Conservation (phyloP, 2,113 vertebrate species). For the Scytalopus superciliaris region DNA sequence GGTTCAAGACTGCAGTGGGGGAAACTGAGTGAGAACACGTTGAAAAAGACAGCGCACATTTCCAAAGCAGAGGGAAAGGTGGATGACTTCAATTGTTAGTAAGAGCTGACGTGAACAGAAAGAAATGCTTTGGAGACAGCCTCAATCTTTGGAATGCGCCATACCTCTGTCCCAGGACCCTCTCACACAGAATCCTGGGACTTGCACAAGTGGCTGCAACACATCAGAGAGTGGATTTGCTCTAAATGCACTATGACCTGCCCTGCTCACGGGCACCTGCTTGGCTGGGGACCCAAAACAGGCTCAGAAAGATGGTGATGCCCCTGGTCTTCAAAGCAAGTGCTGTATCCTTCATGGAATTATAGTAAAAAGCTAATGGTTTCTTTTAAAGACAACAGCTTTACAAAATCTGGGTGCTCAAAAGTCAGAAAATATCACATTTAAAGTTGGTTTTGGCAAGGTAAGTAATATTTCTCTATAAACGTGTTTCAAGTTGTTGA, state of each 20-base stretch:
- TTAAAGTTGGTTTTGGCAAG: not conserved
- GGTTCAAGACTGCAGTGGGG: not conserved
- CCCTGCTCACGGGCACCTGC: not conserved
- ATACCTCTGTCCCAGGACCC: not conserved
- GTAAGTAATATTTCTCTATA: not conserved
- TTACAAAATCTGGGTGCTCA: not conserved
- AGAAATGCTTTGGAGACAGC: not conserved
- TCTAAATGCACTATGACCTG: not conserved
- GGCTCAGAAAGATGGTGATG: not conserved
- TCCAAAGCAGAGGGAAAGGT: not conserved
- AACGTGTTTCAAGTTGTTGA: not conserved
- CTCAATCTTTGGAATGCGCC: not conserved
- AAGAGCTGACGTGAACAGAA: not conserved
- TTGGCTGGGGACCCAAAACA: not conserved
- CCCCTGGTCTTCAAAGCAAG: not conserved
- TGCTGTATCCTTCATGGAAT: not conserved
- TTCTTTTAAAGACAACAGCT: not conserved
- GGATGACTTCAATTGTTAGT: not conserved
- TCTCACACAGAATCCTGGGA: not conserved
- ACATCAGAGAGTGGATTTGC: not conserved
- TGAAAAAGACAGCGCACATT: not conserved
- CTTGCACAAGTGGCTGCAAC: not conserved
- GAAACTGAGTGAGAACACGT: not conserved
- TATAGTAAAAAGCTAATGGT: not conserved
- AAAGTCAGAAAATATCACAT: not conserved